A percentile compares a stretch with the other conserved stretches of the same genome.
These are phyloP conservation scores for Hylaeus volcanicus DNA, from an alignment of 1,140 invertebrate genomes.

Conservation along the genomic window DNA sequence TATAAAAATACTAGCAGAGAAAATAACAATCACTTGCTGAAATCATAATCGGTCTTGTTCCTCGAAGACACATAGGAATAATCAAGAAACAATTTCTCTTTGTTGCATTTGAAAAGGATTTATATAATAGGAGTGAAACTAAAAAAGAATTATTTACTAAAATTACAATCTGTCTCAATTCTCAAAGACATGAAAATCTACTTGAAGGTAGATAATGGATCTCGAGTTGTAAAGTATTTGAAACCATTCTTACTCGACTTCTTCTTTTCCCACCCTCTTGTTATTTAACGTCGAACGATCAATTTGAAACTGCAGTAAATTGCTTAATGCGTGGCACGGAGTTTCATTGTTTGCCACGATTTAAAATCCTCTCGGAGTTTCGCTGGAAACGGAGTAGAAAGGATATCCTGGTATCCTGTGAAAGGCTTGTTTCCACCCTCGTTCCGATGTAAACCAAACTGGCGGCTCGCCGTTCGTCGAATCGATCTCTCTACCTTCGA, in stretches of 20 bases:
- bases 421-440: conserved; percentile 28
- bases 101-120: too few species aligned
- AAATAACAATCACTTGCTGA: too few species aligned
- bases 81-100: too few species aligned
- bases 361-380: conserved; percentile 15
- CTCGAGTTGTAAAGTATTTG: not conserved
- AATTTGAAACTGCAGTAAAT: not conserved
- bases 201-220: too few species aligned
- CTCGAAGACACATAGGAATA: too few species aligned
- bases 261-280: not conserved
- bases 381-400: not conserved
- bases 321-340: conserved; percentile 2
- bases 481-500: conserved; percentile 15
- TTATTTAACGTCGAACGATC: conserved; percentile 1
- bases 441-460: conserved; percentile 37
- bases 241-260: too few species aligned
- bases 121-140: too few species aligned
- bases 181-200: too few species aligned
- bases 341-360: conserved; percentile 10
- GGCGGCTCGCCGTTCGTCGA: conserved; percentile 11
- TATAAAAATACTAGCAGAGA: too few species aligned
- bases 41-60: too few species aligned
- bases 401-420: not conserved
- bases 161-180: too few species aligned
- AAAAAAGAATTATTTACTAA: too few species aligned